phyloP scores from a whole-genome alignment of 1,140 invertebrate genomes.

The Elysia chlorotica region DNA sequence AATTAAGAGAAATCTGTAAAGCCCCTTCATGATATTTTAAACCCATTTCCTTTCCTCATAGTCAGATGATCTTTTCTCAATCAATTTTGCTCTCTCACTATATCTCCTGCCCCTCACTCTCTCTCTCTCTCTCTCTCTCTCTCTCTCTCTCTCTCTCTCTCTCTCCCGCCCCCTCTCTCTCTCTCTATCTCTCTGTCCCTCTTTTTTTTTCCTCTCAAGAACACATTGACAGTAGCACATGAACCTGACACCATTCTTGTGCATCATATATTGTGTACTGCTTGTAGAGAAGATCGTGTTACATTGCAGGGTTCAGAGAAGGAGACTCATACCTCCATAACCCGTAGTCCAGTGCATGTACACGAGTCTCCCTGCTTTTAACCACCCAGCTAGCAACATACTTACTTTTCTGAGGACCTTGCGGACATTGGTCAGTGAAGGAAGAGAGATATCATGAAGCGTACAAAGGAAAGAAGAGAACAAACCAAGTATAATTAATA shows the following conservation, averaged over 20 bases:
- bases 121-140: no score
- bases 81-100: no score
- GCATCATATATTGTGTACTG: background rate
- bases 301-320: background rate
- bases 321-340: background rate
- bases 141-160: no score
- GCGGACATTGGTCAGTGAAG: background rate
- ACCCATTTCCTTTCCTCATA: no score
- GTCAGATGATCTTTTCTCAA: no score
- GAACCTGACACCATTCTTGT: background rate
- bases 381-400: background rate
- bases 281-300: background rate
- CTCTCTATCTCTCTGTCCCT: no score
- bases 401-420: background rate
- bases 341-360: background rate
- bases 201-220: no score
- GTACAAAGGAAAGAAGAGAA: background rate
- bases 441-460: background rate
- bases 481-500: no score
- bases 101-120: no score
- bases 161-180: no score
- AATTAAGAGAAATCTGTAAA: no score
- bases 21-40: no score
- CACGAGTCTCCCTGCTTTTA: background rate
- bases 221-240: background rate